These are phyloP conservation scores for Mylabris phalerata DNA, from an alignment of 1,140 invertebrate species.

Conservation along the genomic window DNA sequence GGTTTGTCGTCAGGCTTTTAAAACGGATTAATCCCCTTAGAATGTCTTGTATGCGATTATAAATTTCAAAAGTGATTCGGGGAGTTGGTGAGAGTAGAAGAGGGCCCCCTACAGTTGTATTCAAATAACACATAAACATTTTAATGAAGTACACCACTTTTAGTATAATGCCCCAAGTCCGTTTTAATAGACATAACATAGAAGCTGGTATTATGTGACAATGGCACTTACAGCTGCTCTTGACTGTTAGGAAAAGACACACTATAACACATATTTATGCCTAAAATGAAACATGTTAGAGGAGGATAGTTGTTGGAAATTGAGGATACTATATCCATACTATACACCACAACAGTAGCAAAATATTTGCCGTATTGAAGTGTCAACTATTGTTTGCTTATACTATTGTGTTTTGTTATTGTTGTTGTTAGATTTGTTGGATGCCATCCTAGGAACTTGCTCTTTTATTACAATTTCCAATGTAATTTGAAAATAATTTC, in stretches of 20 bases:
- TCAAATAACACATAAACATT: slow-evolving; percentile 35
- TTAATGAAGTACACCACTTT: slow-evolving; percentile 38
- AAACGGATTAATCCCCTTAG: slow-evolving; percentile 1
- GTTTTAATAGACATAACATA: slow-evolving; percentile 37
- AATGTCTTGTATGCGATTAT: background rate
- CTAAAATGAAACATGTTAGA: slow-evolving; percentile 3
- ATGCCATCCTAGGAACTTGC: slow-evolving; percentile 18
- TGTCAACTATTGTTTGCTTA: slow-evolving; percentile 38
- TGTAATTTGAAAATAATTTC: slow-evolving; percentile 16
- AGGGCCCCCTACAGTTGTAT: slow-evolving; percentile 26
- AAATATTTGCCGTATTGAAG: slow-evolving; percentile 42
- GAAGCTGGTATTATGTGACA: slow-evolving; percentile 27
- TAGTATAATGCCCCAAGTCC: slow-evolving; percentile 31
- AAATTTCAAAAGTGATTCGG: slow-evolving; percentile 3
- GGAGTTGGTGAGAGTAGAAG: background rate
- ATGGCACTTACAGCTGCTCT: slow-evolving; percentile 33
- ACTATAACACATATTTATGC: background rate
- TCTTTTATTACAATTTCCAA: slow-evolving; percentile 10
- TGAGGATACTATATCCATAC: slow-evolving; percentile 7
- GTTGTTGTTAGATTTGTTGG: slow-evolving; percentile 37
- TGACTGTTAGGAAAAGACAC: no score
- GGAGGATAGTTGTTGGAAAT: slow-evolving; percentile 4
- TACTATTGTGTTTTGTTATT: slow-evolving; percentile 22
- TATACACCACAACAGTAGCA: slow-evolving; percentile 22
- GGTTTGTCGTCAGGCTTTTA: background rate